Evolutionary conservation across 2,113 vertebrate genomes (phyloP), one percentile per base, ranked within the genome.

Genomic region (Zapornia atra): DNA sequence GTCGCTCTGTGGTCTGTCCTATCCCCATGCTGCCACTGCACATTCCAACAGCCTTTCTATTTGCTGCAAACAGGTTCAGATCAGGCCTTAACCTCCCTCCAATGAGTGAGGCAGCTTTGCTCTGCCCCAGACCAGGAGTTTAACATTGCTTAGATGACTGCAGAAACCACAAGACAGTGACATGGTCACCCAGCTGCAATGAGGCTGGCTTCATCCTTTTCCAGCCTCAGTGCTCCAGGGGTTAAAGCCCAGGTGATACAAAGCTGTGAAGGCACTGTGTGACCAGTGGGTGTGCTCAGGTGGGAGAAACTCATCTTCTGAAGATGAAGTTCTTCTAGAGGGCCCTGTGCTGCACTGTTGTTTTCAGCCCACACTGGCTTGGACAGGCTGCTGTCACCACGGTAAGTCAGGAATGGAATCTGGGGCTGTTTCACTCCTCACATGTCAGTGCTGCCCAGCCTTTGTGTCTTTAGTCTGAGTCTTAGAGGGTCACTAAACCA

Each of bases 11-110:
- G 51, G 0, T 3, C 25, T 15, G 24, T 26, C 76, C 57, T 19
- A 1, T 64, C 51, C 63, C 75, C 24, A 8, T 0, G 2, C 18
- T 44, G n/a, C 12, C n/a, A 54, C 0, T 54, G 40, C 50, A 51
- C 10, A 28, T 36, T 53, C 31, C 69, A 83, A 15, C 19, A 34
- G 19, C 11, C 64, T 50, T 63, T 69, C 63, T 28, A 54, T 20
- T 22, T 31, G 34, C 42, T 42, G 51, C 46, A 26, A 51, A 44
- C 4, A 26, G 40, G 19, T 44, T 90, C 38, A 57, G 59, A 53
- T 57, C 25, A 85, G 33, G 84, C 38, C 15, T 34, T 8, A 54
- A 42, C 12, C 21, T 78, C 42, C 28, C 25, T 42, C 42, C 40
- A 56, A 38, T 12, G 13, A 94, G 38, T 20, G 72, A 85, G 28